Percentiles rank a stretch among this genome's conserved stretches.
phyloP scores from a whole-genome alignment of 2,888 invertebrate genomes.

The Nomada fucata region DNA sequence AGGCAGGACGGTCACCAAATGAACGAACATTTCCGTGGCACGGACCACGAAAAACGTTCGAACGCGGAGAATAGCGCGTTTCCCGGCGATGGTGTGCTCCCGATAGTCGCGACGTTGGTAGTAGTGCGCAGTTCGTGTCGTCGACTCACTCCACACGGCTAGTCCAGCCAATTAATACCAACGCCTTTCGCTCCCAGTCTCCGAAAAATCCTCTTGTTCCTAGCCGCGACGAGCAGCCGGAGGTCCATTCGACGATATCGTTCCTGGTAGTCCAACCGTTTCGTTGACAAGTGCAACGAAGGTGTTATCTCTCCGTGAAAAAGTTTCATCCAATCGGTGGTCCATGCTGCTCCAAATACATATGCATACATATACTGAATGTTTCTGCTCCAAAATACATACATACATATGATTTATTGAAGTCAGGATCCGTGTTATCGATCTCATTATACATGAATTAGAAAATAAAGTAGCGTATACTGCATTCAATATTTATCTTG shows the following conservation, averaged over 20 bases:
- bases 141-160: conserved; percentile 63
- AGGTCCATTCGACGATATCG: conserved; percentile 64
- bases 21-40: conserved; percentile 80
- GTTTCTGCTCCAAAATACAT: conserved; percentile 17
- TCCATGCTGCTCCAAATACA: neutral
- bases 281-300: conserved; percentile 64
- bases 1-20: conserved; percentile 73
- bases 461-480: conserved; percentile 4
- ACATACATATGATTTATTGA: conserved; percentile 15
- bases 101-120: conserved; percentile 24
- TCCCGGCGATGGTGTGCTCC: conserved; percentile 19
- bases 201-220: conserved; percentile 68
- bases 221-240: conserved; percentile 56
- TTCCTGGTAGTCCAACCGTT: conserved; percentile 63
- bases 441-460: conserved; percentile 14
- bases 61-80: conserved; percentile 64
- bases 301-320: conserved; percentile 59
- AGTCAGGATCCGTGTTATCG: conserved; percentile 7
- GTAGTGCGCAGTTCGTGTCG: conserved; percentile 58
- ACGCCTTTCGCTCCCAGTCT: conserved; percentile 69
- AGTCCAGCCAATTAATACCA: conserved; percentile 82
- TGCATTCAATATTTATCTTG: conserved; percentile 6
- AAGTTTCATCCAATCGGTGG: conserved; percentile 55
- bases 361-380: conserved; percentile 1
- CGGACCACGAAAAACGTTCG: conserved; percentile 77